Percentiles rank a stretch among this genome's conserved stretches.
These are phyloP conservation scores for Stenodema calcarata DNA, from an alignment of 2,888 invertebrate species.

Conservation along the genomic window DNA sequence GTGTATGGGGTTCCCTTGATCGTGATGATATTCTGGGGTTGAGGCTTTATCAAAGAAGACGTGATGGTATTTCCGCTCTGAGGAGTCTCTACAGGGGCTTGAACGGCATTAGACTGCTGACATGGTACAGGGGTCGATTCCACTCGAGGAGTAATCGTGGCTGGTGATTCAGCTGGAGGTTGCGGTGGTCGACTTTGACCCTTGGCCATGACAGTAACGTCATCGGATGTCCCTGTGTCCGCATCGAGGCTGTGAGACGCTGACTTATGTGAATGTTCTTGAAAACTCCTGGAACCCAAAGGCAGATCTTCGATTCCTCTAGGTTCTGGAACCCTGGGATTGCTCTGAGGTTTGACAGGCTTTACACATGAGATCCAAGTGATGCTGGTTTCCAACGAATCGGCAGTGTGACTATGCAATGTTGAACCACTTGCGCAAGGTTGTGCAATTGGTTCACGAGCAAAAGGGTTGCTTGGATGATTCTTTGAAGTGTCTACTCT, in stretches of 20 bases:
- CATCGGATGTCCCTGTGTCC: neutral
- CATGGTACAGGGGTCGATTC: neutral
- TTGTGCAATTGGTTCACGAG: neutral
- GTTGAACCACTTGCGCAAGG: neutral
- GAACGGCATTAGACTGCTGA: neutral
- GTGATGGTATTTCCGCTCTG: neutral
- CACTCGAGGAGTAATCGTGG: neutral
- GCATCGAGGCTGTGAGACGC: neutral
- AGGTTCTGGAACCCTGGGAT: neutral
- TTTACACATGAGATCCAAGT: neutral
- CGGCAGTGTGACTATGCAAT: neutral
- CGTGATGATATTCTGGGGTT: conserved; percentile 60
- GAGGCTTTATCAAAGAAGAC: conserved; percentile 27
- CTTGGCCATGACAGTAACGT: neutral
- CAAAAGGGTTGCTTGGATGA: neutral
- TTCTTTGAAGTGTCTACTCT: neutral
- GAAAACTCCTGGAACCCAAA: neutral
- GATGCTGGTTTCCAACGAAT: neutral
- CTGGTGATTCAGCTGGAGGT: neutral
- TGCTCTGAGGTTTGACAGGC: neutral
- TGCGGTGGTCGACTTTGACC: neutral
- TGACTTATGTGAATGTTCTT: neutral
- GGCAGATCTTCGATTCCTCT: neutral
- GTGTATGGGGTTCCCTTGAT: conserved; percentile 65
- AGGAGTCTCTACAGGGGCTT: neutral